phyloP scores from a whole-genome alignment of 1,140 invertebrate genomes.

The Mactra quadrangularis region DNA sequence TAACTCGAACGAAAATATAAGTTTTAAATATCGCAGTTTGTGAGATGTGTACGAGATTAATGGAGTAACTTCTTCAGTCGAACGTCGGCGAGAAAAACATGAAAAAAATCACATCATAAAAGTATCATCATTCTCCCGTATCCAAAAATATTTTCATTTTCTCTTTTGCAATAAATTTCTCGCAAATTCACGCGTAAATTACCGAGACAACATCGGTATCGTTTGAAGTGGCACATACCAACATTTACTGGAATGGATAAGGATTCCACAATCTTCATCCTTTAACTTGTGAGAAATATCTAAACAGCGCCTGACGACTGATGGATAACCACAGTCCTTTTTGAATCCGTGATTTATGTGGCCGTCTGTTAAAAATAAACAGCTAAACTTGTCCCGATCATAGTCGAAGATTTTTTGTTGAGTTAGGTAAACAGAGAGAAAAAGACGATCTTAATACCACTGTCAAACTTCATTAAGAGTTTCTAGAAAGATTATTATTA shows the following conservation, averaged over 20 bases:
- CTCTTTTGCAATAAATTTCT: conserved; percentile 29
- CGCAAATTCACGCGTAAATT: conserved; percentile 37
- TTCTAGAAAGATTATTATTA: conserved; percentile 27
- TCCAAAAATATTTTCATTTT: conserved; percentile 27
- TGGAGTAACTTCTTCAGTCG: too few relatives aligned
- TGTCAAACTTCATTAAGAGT: conserved; percentile 52
- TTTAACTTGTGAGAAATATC: conserved; percentile 21
- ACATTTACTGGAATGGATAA: conserved; percentile 45
- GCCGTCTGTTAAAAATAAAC: conserved; percentile 52
- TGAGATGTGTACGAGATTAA: too few relatives aligned
- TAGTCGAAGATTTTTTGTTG: not conserved
- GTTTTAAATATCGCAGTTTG: too few relatives aligned
- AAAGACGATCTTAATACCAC: conserved; percentile 19
- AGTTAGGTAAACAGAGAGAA: conserved; percentile 26
- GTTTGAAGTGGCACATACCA: conserved; percentile 39
- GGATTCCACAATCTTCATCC: conserved; percentile 2
- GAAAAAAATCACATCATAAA: too few relatives aligned
- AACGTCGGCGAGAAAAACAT: too few relatives aligned
- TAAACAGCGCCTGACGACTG: conserved; percentile 15
- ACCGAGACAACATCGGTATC: conserved; percentile 36
- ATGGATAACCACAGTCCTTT: conserved; percentile 41
- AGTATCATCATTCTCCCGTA: conserved; percentile 22
- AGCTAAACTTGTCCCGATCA: not conserved
- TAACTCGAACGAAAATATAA: too few relatives aligned
- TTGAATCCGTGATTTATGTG: conserved; percentile 45